phyloP scores from a whole-genome alignment of 2,888 invertebrate species.

The Aromia moschata region DNA sequence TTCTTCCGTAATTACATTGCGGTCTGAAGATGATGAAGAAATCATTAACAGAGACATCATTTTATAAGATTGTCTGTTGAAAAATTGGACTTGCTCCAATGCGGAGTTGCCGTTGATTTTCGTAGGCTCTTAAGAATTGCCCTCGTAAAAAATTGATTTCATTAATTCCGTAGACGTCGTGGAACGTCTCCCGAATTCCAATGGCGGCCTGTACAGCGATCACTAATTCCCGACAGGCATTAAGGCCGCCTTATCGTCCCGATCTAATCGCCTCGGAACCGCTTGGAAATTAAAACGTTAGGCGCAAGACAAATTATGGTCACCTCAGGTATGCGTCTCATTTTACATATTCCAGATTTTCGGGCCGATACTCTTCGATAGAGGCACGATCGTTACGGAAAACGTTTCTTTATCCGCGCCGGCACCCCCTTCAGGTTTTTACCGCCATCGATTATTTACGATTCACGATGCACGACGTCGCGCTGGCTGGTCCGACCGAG shows the following conservation, averaged over 20 bases:
- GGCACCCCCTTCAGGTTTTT: not conserved
- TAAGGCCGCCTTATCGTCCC: not conserved
- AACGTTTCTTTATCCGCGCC: not conserved
- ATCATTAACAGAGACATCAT: no score
- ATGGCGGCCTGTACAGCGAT: not conserved
- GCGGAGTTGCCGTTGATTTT: no score
- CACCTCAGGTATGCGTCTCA: constrained; percentile 5
- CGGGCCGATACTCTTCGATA: not conserved
- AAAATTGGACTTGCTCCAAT: no score
- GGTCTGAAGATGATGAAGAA: no score
- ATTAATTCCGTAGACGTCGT: no score
- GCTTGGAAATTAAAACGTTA: constrained; percentile 16
- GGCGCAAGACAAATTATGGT: constrained; percentile 14
- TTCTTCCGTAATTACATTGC: no score
- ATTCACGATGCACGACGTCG: not conserved
- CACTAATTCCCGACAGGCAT: not conserved
- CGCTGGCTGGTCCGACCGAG: not conserved
- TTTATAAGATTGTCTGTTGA: no score
- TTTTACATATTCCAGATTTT: constrained; percentile 5
- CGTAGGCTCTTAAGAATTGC: no score
- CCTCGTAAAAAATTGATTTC: no score
- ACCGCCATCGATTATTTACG: not conserved
- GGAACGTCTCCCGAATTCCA: not conserved
- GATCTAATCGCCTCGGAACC: constrained; percentile 4
- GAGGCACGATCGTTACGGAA: not conserved